Conservation (phyloP, 2,113 vertebrate species). For the Malurus cyaneus region DNA sequence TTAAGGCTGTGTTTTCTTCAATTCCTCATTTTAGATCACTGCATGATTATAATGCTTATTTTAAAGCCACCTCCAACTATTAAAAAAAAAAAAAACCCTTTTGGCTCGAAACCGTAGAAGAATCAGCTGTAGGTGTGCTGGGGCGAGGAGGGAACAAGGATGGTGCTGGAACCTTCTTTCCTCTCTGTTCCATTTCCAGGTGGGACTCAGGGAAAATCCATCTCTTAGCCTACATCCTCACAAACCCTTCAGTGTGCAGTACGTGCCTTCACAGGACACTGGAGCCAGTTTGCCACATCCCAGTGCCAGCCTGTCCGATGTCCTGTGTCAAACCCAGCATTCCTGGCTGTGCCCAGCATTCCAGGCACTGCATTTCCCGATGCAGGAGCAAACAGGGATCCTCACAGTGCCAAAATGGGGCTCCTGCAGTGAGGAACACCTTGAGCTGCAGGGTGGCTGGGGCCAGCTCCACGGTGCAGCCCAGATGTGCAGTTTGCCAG, state of each 20-base stretch:
- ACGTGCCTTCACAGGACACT: too few species aligned
- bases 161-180: background rate
- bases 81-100: background rate
- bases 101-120: background rate
- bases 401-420: accelerated
- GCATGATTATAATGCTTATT: background rate
- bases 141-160: background rate
- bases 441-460: background rate
- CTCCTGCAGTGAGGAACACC: background rate
- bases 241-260: background rate
- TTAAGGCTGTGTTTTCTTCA: background rate
- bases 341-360: background rate
- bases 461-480: background rate
- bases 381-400: accelerated
- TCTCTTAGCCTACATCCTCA: accelerated
- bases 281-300: background rate
- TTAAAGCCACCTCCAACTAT: background rate
- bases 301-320: accelerated
- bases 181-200: background rate
- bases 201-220: background rate
- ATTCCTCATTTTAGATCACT: background rate
- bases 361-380: background rate
- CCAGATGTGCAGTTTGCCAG: background rate
- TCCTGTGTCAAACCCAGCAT: accelerated
- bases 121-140: background rate